Evolutionary conservation across 1,140 invertebrate genomes (phyloP).

Genomic region (Frieseomelitta varia): DNA sequence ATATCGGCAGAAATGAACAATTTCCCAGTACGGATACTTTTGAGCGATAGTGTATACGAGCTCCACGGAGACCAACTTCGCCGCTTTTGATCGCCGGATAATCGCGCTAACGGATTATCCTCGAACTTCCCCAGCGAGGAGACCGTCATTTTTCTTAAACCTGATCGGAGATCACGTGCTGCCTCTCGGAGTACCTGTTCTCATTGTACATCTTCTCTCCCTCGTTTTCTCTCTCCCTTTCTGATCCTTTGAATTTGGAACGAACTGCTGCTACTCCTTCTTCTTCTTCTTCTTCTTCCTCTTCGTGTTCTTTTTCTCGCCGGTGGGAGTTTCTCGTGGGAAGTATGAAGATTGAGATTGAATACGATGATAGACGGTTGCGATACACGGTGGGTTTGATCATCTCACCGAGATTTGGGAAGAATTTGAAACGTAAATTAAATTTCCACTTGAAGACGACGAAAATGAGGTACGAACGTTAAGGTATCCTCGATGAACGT

Average conservation of each 20-base stretch:
- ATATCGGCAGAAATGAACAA: no score
- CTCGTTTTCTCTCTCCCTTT: background rate
- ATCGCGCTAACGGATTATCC: constrained; percentile 45
- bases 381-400: background rate
- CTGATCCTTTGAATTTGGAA: background rate
- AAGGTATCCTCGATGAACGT: background rate
- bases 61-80: constrained; percentile 34
- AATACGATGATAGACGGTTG: background rate
- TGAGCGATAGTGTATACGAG: background rate
- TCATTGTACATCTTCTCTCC: background rate
- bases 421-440: background rate
- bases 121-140: constrained; percentile 12
- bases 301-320: background rate
- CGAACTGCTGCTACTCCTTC: background rate
- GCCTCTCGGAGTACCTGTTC: background rate
- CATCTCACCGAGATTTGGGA: background rate
- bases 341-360: background rate
- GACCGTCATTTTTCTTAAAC: background rate
- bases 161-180: constrained; percentile 10
- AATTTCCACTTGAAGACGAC: background rate
- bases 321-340: background rate
- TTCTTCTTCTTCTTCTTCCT: background rate
- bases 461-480: background rate
- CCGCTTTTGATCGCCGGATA: constrained; percentile 57
- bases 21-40: background rate